These are phyloP conservation scores for Myotis lucifugus DNA, from an alignment of 2,113 vertebrate genomes.

Conservation along the genomic window DNA sequence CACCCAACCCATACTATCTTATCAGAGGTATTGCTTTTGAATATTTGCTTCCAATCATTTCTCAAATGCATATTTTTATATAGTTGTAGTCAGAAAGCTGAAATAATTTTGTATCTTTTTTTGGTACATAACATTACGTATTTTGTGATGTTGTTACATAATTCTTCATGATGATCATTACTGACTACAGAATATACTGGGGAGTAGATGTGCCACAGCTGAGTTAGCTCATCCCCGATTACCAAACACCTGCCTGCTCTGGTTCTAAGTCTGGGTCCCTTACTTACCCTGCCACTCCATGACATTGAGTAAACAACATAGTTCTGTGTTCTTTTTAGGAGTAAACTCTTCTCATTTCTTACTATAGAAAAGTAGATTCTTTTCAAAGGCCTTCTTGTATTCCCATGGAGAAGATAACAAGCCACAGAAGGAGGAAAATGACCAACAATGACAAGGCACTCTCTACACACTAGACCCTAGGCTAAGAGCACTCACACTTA, in stretches of 20 bases:
- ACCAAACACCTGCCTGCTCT: not conserved
- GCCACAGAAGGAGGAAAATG: not conserved
- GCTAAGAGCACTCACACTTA: not conserved
- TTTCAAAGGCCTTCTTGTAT: not conserved
- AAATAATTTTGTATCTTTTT: not conserved
- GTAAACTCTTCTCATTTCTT: not conserved
- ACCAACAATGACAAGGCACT: not conserved
- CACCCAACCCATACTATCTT: not conserved
- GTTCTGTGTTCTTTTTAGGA: not conserved
- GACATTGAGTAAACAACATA: not conserved
- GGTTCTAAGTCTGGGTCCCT: not conserved
- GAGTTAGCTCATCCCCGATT: not conserved
- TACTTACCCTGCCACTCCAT: not conserved
- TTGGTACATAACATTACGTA: not conserved
- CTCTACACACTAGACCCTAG: not conserved
- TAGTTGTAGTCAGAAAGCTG: not conserved
- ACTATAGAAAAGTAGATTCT: not conserved
- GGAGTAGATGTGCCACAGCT: not conserved
- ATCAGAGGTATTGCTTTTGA: not conserved
- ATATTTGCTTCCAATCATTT: slow-evolving; percentile 22
- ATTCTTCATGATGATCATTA: slow-evolving; percentile 16
- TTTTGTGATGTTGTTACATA: not conserved
- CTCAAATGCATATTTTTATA: not conserved
- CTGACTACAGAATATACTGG: not conserved
- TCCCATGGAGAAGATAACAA: not conserved